Evolutionary conservation across 2,888 invertebrate genomes (phyloP).

Genomic region (Habroteleia sp.): DNA sequence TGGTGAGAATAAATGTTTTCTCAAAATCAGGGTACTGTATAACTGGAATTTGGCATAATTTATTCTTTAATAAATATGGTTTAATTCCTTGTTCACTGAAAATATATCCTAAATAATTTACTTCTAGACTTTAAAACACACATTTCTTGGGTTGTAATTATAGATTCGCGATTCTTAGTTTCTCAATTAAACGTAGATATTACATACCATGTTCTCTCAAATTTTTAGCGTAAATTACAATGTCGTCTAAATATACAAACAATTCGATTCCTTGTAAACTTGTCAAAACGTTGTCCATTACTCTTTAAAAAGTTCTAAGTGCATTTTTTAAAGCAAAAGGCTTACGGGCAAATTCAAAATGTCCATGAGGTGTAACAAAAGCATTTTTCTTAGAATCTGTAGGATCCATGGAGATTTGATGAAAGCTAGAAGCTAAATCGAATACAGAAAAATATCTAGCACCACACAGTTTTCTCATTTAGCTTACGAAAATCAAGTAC

Average conservation of each 20-base stretch:
- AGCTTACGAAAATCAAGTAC: background rate
- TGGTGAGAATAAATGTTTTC: too few relatives aligned
- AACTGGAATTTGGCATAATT: too few relatives aligned
- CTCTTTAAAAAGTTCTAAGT: slow-evolving; percentile 73
- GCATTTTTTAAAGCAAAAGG: slow-evolving; percentile 15
- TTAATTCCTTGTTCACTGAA: too few relatives aligned
- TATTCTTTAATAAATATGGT: too few relatives aligned
- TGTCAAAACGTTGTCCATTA: slow-evolving; percentile 70
- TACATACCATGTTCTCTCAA: slow-evolving; percentile 41
- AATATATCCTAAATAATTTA: too few relatives aligned
- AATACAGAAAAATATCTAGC: background rate
- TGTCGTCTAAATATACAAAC: slow-evolving; percentile 64
- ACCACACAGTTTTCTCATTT: background rate
- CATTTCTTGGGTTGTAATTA: too few relatives aligned
- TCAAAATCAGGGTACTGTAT: too few relatives aligned
- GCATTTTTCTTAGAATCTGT: background rate
- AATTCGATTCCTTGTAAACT: slow-evolving; percentile 63
- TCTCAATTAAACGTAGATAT: background rate
- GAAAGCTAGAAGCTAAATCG: background rate
- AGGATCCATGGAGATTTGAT: background rate
- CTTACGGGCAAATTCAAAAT: slow-evolving; percentile 63
- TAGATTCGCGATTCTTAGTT: too few relatives aligned
- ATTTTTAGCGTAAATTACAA: slow-evolving; percentile 49
- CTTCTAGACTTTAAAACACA: too few relatives aligned
- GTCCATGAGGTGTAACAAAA: slow-evolving; percentile 33